Conservation (phyloP, 2,888 invertebrate species). For the Ophion ventricosus region DNA sequence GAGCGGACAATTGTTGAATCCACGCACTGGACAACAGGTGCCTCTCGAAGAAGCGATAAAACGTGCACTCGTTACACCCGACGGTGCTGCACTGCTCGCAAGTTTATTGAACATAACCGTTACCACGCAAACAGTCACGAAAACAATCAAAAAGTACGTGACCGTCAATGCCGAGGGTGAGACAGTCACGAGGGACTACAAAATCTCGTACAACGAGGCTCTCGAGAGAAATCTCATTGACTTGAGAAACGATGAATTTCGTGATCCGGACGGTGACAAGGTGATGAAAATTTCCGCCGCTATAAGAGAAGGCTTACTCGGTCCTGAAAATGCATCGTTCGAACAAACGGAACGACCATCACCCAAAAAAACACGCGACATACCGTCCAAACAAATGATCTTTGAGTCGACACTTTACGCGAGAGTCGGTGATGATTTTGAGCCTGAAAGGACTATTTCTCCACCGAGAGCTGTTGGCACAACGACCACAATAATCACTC, state of each 20-base stretch:
- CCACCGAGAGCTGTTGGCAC: constrained; percentile 75
- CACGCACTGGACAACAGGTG: constrained; percentile 88
- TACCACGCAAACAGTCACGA: constrained; percentile 94
- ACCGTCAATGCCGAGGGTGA: constrained; percentile 89
- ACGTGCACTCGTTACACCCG: constrained; percentile 92
- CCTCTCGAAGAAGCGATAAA: constrained; percentile 94
- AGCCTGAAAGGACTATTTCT: constrained; percentile 35
- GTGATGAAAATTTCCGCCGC: constrained; percentile 91
- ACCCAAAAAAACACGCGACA: constrained; percentile 71
- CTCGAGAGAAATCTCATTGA: constrained; percentile 91
- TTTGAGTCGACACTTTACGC: constrained; percentile 75
- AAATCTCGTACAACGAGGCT: constrained; percentile 91
- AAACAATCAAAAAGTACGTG: constrained; percentile 92
- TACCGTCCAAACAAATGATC: constrained; percentile 72
- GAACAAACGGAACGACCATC: constrained; percentile 69
- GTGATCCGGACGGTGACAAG: constrained; percentile 90
- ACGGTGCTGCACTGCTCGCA: constrained; percentile 93
- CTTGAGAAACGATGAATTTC: constrained; percentile 90
- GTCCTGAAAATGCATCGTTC: background rate
- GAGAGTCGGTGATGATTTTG: constrained; percentile 64
- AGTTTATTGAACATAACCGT: constrained; percentile 94
- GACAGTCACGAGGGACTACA: constrained; percentile 83
- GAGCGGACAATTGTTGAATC: constrained; percentile 93
- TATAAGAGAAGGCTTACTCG: constrained; percentile 88
- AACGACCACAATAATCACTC: constrained; percentile 77